phyloP scores from a whole-genome alignment of 2,797 vertebrate species.

The Passerculus sandwichensis region DNA sequence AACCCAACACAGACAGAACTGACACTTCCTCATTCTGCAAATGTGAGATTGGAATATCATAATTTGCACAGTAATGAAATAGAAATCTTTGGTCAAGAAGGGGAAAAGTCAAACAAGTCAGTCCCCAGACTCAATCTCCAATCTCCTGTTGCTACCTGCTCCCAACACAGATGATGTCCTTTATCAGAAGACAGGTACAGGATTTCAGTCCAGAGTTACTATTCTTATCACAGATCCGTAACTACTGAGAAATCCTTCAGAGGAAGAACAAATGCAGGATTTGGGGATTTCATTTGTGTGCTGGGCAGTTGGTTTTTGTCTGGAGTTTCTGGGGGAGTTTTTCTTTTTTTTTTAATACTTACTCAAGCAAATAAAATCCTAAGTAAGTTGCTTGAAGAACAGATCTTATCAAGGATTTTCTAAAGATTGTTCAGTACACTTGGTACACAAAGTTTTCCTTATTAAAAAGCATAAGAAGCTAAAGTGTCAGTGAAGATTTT shows the following conservation, averaged over 20 bases:
- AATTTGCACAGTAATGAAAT: not conserved
- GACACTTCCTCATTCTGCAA: not conserved
- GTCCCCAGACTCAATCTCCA: not conserved
- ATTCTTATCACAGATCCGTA: not conserved
- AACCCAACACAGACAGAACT: not conserved
- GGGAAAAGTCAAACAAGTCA: not conserved
- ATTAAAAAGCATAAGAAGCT: not conserved
- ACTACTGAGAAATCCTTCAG: not conserved
- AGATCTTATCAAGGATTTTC: not conserved
- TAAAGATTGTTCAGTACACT: not conserved
- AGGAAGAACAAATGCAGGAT: rapidly evolving
- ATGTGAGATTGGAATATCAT: not conserved
- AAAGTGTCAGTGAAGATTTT: not conserved
- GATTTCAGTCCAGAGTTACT: not conserved
- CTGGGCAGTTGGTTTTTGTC: not conserved
- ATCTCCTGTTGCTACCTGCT: not conserved
- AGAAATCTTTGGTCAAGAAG: not conserved
- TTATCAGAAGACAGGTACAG: not conserved
- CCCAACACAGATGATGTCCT: not conserved
- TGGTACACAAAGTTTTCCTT: not conserved
- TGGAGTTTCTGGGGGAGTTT: not conserved
- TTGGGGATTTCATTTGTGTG: not conserved
- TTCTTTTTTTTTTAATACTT: not conserved
- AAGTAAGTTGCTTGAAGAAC: not conserved
- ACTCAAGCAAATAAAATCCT: not conserved